Evolutionary conservation across 1,140 invertebrate genomes (phyloP).

Genomic region (Periplaneta americana): DNA sequence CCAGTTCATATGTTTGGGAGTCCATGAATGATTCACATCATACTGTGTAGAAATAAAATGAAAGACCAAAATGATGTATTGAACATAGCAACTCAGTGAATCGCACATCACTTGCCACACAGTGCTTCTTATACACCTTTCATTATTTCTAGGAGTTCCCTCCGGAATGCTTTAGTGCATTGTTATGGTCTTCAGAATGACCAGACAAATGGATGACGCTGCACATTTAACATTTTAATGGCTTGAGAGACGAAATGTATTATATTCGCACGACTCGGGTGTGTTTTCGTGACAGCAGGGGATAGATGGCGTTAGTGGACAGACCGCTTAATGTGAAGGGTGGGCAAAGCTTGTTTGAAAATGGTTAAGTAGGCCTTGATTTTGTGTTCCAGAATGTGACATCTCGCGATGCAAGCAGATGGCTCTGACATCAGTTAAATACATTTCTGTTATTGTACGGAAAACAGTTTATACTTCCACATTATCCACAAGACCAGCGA

Average conservation of each 20-base stretch:
- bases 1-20: no score
- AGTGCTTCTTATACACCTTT: not conserved
- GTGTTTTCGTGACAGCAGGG: not conserved
- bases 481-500: no score
- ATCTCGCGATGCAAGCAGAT: not conserved
- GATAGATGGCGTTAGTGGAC: not conserved
- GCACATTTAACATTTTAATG: not conserved
- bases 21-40: no score
- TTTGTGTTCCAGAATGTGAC: not conserved
- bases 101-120: no score
- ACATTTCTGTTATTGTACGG: no score
- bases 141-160: no score
- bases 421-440: not conserved
- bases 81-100: no score
- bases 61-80: no score
- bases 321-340: no score
- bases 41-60: no score
- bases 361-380: not conserved
- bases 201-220: not conserved
- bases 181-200: not conserved
- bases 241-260: not conserved
- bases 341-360: not conserved
- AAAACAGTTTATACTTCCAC: no score
- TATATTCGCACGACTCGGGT: not conserved
- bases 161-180: not conserved